Evolutionary conservation across 1,140 invertebrate genomes (phyloP), one percentile per base, ranked within the genome.

Genomic region (Solenopsis invicta): DNA sequence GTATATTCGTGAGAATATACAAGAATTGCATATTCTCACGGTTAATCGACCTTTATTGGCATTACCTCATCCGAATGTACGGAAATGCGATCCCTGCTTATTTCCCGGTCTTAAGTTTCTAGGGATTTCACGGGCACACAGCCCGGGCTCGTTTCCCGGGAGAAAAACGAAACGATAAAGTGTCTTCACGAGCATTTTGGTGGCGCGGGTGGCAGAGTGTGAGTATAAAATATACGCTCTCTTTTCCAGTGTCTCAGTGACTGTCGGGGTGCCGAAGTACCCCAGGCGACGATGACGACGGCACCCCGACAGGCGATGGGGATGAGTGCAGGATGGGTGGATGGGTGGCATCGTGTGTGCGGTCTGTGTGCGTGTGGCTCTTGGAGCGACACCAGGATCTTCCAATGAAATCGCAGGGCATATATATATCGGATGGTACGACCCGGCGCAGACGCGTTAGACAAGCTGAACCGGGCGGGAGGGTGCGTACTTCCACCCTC

Each of bases 361-460:
- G 29, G 29, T 54, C 12, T 77, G 4, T 50, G 37, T 75, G 67
- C 54, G 75, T 69, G 89, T 80, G 89, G 54, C 80, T 88, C 89
- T 90, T 91, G 74, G 74, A 88, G 82, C 76, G 84, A 45, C 82
- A 78, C 50, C 74, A 75, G 91, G 82, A 90, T 92, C 94, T 94
- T 94, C 94, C 94, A 94, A 94, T 94, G 92, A 93, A 92, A 90
- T 93, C 88, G 93, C 93, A 84, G 91, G 77, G 78, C 52, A 66
- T 85, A 54, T 85, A 82, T 80, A 89, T 66, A 81, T n/a, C 84
- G 56, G 29, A 64, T 88, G 71, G 89, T 86, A 88, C 82, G 71
- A 84, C 76, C 87, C 74, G 88, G 93, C 91, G 92, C 92, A 93
- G 92, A 91, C 91, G 92, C 91, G 77, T 54, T 72, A 75, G 67